Evolutionary conservation across 2,113 vertebrate species (phyloP).

Genomic region (Heptranchias perlo): DNA sequence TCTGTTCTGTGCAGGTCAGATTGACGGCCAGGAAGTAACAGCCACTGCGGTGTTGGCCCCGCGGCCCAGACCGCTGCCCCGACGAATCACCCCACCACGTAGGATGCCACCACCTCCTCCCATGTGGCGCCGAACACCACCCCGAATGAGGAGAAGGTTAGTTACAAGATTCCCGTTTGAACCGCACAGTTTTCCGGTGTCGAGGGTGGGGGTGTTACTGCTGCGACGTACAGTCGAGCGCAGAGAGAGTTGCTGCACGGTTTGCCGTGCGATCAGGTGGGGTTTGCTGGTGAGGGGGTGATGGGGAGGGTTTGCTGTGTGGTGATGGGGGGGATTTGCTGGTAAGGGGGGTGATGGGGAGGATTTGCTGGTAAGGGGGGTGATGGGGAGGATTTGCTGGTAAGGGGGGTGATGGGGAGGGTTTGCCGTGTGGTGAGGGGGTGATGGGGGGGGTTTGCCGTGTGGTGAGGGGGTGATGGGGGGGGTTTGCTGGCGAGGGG

Average conservation of each 20-base stretch:
- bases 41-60: constrained; percentile 83
- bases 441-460: too few relatives aligned
- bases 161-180: not conserved
- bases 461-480: too few relatives aligned
- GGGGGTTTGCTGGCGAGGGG: too few relatives aligned
- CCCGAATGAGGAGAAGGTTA: constrained; percentile 88
- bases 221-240: too few relatives aligned
- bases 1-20: constrained; percentile 70
- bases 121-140: constrained; percentile 88
- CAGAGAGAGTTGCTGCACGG: not conserved
- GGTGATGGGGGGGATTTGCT: not conserved
- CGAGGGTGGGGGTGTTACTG: not conserved
- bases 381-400: too few relatives aligned
- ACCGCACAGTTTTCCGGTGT: not conserved
- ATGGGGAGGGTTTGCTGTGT: not conserved
- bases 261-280: not conserved
- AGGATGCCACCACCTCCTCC: constrained; percentile 85
- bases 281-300: not conserved
- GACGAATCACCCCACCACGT: constrained; percentile 77
- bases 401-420: too few relatives aligned
- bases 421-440: not conserved
- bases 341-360: too few relatives aligned
- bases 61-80: constrained; percentile 65
- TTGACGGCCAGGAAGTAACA: constrained; percentile 94
- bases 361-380: too few relatives aligned